These are phyloP conservation scores for Hemithea aestivaria DNA, from an alignment of 2,888 invertebrate genomes.

Conservation along the genomic window DNA sequence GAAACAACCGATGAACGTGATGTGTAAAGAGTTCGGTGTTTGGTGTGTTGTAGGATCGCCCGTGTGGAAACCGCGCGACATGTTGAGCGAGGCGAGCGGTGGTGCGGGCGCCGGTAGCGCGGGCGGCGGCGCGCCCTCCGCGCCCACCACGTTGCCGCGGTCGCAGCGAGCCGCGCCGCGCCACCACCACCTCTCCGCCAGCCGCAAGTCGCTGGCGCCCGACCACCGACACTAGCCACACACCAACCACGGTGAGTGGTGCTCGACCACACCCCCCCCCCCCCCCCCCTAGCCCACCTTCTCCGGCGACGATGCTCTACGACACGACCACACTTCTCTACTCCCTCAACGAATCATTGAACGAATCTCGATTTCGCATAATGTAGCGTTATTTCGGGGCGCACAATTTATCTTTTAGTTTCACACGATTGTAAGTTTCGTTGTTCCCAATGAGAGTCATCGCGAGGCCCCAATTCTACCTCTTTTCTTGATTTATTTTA, in stretches of 20 bases:
- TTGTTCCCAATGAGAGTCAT: constrained; percentile 1
- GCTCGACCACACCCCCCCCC: constrained; percentile 24
- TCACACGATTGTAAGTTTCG: constrained; percentile 6
- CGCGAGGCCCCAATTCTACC: constrained; percentile 9
- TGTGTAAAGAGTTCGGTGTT: constrained; percentile 77
- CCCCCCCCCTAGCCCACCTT: constrained; percentile 11
- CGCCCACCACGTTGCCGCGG: constrained; percentile 69
- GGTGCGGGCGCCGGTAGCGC: constrained; percentile 34
- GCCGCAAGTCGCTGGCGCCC: constrained; percentile 76
- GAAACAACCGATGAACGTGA: constrained; percentile 40
- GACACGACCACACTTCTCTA: background rate
- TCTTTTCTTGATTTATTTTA: constrained; percentile 2
- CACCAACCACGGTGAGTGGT: constrained; percentile 17
- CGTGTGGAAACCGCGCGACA: constrained; percentile 98
- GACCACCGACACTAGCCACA: constrained; percentile 72
- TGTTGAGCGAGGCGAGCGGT: constrained; percentile 77
- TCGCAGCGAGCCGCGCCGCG: constrained; percentile 69
- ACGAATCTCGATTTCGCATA: background rate
- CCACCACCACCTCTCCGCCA: constrained; percentile 69
- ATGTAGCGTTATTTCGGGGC: background rate
- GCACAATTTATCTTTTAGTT: constrained; percentile 4
- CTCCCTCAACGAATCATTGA: background rate
- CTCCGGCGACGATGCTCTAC: background rate
- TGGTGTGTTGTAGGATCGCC: constrained; percentile 94
- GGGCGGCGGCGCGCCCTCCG: constrained; percentile 35